These are phyloP conservation scores for Arrhopalites spinosus DNA, from an alignment of 2,888 invertebrate genomes.

Conservation along the genomic window DNA sequence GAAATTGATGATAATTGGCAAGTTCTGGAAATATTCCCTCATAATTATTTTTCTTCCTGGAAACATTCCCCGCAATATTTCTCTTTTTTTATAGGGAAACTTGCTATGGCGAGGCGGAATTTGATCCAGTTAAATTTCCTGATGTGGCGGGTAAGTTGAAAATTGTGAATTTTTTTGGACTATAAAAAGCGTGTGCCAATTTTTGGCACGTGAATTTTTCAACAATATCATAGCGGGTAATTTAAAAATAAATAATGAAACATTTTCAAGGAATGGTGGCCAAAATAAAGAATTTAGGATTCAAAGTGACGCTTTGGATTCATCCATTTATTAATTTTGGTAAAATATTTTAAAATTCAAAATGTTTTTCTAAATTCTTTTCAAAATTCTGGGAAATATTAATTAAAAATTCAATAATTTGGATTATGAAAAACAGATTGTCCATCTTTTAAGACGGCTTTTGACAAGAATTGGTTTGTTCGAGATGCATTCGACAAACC, in stretches of 20 bases:
- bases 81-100: no score
- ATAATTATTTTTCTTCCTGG: constrained; percentile 6
- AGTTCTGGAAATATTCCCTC: constrained; percentile 59
- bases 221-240: background rate
- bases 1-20: constrained; percentile 92
- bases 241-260: background rate
- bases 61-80: no score
- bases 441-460: constrained; percentile 65
- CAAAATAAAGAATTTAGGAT: constrained; percentile 63
- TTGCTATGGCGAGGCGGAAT: constrained; percentile 66
- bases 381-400: background rate
- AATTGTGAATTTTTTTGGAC: no score
- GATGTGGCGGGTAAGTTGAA: constrained; percentile 57
- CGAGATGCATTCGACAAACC: constrained; percentile 58
- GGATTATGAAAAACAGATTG: no score
- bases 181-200: no score
- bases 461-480: constrained; percentile 65
- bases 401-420: no score
- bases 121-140: constrained; percentile 73
- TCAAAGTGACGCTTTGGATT: constrained; percentile 79
- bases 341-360: constrained; percentile 25
- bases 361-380: background rate
- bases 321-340: constrained; percentile 79
- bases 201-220: no score
- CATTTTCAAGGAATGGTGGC: constrained; percentile 42